These are phyloP conservation scores for Epiblema foenella DNA, from an alignment of 2,888 invertebrate genomes.

Conservation along the genomic window DNA sequence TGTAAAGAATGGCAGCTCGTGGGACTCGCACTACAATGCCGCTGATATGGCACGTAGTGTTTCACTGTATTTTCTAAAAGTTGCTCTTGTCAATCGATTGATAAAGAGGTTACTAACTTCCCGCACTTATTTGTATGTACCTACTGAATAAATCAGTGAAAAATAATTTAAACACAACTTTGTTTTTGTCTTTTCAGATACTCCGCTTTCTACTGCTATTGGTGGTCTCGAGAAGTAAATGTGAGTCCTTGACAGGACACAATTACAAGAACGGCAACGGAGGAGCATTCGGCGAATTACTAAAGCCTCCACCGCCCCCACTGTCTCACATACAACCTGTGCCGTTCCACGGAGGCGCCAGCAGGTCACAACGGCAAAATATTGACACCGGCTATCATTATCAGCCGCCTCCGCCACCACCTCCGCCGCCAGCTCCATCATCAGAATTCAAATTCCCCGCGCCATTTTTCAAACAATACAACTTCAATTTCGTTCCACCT, in stretches of 20 bases:
- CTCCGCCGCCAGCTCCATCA: constrained; percentile 55
- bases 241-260: constrained; percentile 64
- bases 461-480: constrained; percentile 79
- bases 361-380: constrained; percentile 69
- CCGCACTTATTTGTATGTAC: constrained; percentile 20
- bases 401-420: constrained; percentile 62
- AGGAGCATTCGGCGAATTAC: constrained; percentile 68
- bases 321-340: constrained; percentile 68
- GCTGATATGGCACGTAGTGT: constrained; percentile 73
- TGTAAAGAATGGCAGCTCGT: constrained; percentile 77
- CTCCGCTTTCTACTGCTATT: constrained; percentile 65
- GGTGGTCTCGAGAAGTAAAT: constrained; percentile 61
- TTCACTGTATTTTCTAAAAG: constrained; percentile 78
- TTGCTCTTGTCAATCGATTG: constrained; percentile 44
- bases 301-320: constrained; percentile 78
- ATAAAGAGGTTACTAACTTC: constrained; percentile 37
- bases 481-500: constrained; percentile 76
- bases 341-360: constrained; percentile 71
- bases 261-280: constrained; percentile 59
- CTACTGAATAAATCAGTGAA: neutral
- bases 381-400: constrained; percentile 68
- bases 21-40: constrained; percentile 71
- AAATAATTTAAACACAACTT: neutral
- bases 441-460: constrained; percentile 76
- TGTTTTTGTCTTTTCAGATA: constrained; percentile 67